Evolutionary conservation across 2,113 vertebrate species (phyloP), one percentile per base, ranked within the genome.

Genomic region (Rhea americana): DNA sequence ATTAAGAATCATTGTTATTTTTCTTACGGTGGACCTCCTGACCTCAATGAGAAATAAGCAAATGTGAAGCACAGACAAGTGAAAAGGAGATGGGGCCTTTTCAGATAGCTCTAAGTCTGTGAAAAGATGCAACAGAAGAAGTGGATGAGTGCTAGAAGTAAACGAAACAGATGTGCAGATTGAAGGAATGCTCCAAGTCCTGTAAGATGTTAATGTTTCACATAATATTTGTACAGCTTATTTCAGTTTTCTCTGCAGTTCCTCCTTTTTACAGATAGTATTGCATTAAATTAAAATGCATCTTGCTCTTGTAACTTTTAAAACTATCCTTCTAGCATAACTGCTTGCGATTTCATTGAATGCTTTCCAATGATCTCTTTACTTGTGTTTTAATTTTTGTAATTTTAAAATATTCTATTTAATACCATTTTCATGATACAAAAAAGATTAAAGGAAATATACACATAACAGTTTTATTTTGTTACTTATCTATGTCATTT

Each of bases 241-340:
- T 48, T 92, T 87, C 47, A 73, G 58, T 76, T 75, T 93, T 86
- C 50, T 51, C 41, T 79, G 86, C 84, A 87, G 28, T 58, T 20
- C 22, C 32, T 86, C 61, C 66, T 78, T 90, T 67, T 92, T n/a
- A 83, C 80, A 91, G 78, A 26, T 25, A 80, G 50, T 67, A 66
- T 89, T 93, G 62, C 47, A 45, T 61, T 75, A 77, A 32, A 76
- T 81, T 63, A 89, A 90, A 82, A 94, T 68, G 67, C 81, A 65
- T 51, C 50, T 83, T 76, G 39, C 41, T 93, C 66, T 95, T 88
- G 56, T 22, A 74, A 61, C 66, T 89, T 92, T 91, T 89, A 93
- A 93, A 75, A 39, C 11, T 74, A 20, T 59, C 22, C 30, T 87
- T 74, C 62, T 13, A 90, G 35, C 18, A 43, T 75, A 91, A 66